Evolutionary conservation across 2,113 vertebrate species (phyloP), one percentile per base, ranked within the genome.

Genomic region (Benitochromis conjunctus): DNA sequence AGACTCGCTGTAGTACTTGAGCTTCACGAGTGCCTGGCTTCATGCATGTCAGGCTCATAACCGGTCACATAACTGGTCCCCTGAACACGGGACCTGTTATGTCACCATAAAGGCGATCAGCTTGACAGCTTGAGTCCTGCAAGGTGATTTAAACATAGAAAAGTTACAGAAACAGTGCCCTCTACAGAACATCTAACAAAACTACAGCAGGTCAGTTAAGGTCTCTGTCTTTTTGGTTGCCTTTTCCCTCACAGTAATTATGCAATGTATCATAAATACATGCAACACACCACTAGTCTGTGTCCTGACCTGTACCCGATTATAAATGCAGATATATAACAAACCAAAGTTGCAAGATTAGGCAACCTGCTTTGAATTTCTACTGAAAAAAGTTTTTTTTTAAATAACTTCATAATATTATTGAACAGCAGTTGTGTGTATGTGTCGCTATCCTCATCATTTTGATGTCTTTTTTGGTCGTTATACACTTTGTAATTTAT

Each of bases 81-180:
- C 7, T 24, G 19, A 76, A 43, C 57, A 77, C 16, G 9, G 6
- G 10, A 69, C 29, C 11, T 80, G 19, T n/a, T 81, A 34, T 83
- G 7, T 85, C 13, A 41, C 55, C 10, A 55, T 55, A 18, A 36
- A 60, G 11, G 10, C 54, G 2, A 79, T 29, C 29, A 21, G 24
- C 21, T 55, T 80, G 19, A 55, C 38, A 46, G 74, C 83, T 41
- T 36, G 2, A 12, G 34, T 29, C 12, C 31, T 64, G 46, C 21
- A 36, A 79, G 69, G 2, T 38, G 26, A 78, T 86, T 82, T 46
- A 84, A 4, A 29, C 36, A 31, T 11, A 38, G 16, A 58, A 41
- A 74, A 9, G 2, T 31, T 77, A 19, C 43, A 84, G 19, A 79
- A 88, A 92, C 51, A 66, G 81, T 26, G 92, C 94, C 94, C 94